phyloP scores from a whole-genome alignment of 2,113 vertebrate genomes.

The Tachysurus fulvidraco region DNA sequence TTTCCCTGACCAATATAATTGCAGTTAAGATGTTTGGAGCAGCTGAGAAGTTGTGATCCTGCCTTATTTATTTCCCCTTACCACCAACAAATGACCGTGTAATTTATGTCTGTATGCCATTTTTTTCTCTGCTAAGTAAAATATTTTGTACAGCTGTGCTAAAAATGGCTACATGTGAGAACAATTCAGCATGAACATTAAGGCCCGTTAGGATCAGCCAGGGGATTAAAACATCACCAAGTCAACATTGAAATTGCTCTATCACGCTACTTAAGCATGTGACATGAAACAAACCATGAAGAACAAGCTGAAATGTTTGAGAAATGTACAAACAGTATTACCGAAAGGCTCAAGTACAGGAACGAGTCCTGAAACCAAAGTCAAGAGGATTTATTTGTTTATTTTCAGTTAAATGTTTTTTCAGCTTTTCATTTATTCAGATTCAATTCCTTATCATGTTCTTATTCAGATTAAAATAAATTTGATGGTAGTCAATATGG shows the following conservation, averaged over 20 bases:
- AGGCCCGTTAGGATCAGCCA: slow-evolving; percentile 1
- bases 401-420: too few relatives aligned
- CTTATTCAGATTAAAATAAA: too few relatives aligned
- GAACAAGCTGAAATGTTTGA: not conserved
- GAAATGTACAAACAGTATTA: not conserved
- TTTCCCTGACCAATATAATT: not conserved
- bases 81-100: not conserved
- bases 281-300: not conserved
- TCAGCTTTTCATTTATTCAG: too few relatives aligned
- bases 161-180: not conserved
- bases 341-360: not conserved
- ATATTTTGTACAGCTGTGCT: slow-evolving; percentile 6
- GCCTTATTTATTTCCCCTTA: not conserved
- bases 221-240: not conserved
- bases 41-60: not conserved
- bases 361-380: too few relatives aligned
- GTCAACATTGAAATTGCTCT: not conserved
- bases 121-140: not conserved
- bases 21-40: not conserved
- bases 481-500: too few relatives aligned
- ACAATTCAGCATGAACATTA: slow-evolving; percentile 7
- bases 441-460: too few relatives aligned
- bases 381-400: too few relatives aligned
- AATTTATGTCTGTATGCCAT: not conserved
- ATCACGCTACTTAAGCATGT: not conserved